These are phyloP conservation scores for Sardina pilchardus DNA, from an alignment of 2,113 vertebrate genomes.

Conservation along the genomic window DNA sequence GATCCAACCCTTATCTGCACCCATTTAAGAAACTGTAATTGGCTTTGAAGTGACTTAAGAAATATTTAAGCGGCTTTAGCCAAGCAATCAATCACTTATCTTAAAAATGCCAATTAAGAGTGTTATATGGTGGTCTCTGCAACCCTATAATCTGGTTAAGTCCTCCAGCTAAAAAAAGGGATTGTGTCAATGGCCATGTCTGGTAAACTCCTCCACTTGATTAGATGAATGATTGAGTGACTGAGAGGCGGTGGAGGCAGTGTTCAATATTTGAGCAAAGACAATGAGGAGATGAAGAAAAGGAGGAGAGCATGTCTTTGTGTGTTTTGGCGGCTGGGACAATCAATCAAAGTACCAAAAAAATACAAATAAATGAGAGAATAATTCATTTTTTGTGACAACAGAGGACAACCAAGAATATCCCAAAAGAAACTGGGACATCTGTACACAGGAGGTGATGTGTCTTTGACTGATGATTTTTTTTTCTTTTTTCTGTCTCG, in stretches of 20 bases:
- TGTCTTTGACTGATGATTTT: background rate
- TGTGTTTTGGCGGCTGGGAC: background rate
- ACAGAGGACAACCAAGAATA: background rate
- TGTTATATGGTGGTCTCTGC: background rate
- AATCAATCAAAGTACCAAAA: background rate
- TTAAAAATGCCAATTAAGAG: background rate
- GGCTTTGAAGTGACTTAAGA: background rate
- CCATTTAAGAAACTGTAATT: background rate
- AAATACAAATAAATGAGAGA: background rate
- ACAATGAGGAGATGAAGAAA: background rate
- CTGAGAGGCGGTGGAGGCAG: background rate
- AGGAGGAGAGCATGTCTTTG: background rate
- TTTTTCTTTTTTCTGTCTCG: background rate
- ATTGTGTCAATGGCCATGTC: background rate
- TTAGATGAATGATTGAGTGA: background rate
- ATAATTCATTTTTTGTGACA: background rate
- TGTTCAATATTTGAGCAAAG: background rate
- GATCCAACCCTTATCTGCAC: background rate
- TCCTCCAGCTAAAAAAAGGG: background rate
- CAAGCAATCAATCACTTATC: background rate
- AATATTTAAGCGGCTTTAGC: background rate
- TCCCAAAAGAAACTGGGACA: background rate
- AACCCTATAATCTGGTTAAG: background rate
- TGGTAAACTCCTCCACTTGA: background rate
- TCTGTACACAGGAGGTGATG: background rate